These are phyloP conservation scores for Drosophila tanythrix DNA, from an alignment of 2,888 invertebrate genomes.

Conservation along the genomic window DNA sequence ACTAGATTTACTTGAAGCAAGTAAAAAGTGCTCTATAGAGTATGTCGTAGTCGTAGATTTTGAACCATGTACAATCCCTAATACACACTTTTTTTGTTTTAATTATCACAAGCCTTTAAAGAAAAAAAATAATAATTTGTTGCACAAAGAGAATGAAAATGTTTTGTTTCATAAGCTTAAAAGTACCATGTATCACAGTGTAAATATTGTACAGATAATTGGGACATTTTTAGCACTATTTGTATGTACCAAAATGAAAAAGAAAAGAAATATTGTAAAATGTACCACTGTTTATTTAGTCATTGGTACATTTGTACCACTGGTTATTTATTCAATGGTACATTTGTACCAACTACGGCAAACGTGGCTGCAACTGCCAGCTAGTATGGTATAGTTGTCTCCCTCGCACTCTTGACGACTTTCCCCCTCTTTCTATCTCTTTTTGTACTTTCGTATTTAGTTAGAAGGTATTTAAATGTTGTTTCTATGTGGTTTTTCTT, in stretches of 20 bases:
- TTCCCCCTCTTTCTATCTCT: conserved; percentile 3
- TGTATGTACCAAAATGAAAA: not conserved
- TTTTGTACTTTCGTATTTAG: conserved; percentile 3
- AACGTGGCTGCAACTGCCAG: conserved; percentile 13
- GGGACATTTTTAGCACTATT: not conserved
- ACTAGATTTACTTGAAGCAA: not conserved
- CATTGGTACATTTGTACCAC: no score
- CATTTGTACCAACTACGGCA: not conserved
- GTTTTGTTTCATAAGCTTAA: not conserved
- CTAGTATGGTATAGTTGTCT: conserved; percentile 14
- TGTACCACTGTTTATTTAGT: not conserved
- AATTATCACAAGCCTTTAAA: not conserved
- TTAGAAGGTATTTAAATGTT: conserved; percentile 18
- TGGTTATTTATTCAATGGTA: not conserved
- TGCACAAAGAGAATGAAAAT: not conserved
- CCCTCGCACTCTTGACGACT: conserved; percentile 1
- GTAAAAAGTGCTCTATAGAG: not conserved
- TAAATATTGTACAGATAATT: not conserved
- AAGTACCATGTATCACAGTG: not conserved
- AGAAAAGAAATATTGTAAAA: not conserved
- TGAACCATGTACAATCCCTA: not conserved
- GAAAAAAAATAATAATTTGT: fast-evolving
- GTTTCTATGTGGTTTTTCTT: conserved; percentile 28
- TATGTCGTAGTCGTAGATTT: not conserved
- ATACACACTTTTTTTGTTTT: not conserved